Evolutionary conservation across 2,797 vertebrate genomes (phyloP).

Genomic region (Lophotriccus pileatus): DNA sequence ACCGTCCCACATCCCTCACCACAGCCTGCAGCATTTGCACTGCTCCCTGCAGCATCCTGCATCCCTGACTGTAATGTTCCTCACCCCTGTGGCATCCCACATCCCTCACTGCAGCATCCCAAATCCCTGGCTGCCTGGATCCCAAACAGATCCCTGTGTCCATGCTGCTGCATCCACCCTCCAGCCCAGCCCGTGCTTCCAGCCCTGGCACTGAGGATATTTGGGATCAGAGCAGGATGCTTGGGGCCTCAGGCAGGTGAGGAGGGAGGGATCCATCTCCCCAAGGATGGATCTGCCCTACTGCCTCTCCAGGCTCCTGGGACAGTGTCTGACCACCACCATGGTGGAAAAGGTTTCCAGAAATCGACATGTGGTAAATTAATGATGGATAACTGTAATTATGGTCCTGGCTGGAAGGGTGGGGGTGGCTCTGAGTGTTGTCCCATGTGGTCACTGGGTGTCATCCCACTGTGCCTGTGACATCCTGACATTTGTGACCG

Average conservation of each 20-base stretch:
- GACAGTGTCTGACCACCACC: rapidly evolving
- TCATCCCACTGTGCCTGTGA: neutral
- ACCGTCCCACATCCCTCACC: neutral
- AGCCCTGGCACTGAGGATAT: rapidly evolving
- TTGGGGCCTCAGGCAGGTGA: rapidly evolving
- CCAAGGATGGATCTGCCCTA: neutral
- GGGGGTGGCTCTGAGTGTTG: rapidly evolving
- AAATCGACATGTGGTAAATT: neutral
- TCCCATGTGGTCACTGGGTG: neutral
- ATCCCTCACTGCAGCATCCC: neutral
- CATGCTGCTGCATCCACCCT: neutral
- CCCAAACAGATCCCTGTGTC: rapidly evolving
- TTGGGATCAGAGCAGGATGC: rapidly evolving
- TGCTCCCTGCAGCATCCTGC: neutral
- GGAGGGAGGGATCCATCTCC: neutral
- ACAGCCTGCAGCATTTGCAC: neutral
- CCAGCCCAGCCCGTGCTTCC: rapidly evolving
- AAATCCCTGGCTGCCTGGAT: neutral
- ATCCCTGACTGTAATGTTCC: neutral
- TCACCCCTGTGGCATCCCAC: neutral
- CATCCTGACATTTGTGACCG: rapidly evolving
- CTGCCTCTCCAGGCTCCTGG: neutral
- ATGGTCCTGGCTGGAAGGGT: neutral
- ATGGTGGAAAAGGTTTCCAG: neutral
- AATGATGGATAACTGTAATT: neutral